Evolutionary conservation across 1,140 invertebrate genomes (phyloP), one percentile per base, ranked within the genome.

Genomic region (Helicoverpa zea): DNA sequence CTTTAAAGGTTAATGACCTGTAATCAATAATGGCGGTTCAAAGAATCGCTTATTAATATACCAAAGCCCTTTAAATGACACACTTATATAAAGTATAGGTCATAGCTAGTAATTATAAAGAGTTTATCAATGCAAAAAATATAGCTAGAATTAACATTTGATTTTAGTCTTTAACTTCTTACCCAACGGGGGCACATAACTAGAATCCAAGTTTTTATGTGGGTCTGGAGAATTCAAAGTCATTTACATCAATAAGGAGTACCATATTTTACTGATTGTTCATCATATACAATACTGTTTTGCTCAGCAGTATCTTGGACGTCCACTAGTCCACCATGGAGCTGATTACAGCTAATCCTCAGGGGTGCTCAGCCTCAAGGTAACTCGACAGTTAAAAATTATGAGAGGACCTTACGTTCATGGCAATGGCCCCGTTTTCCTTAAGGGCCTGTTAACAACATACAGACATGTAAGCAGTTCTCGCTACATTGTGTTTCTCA

Each of bases 381-480:
- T 74, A 74, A 49, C 35, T 49, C 16, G 43, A 75, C 54, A 16
- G 49, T 73, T 61, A 61, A 63, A 76, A 70, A 18, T 61, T 63
- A 76, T 43, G 58, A 76, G 43, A 56, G 47, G 51, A 76, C 63
- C 29, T 14, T 49, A 61, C 72, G n/a, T 23, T 58, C 73, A 14
- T 47, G 23, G 12, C 16, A 76, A 43, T 76, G 73, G 63, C 58
- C 35, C 73, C 73, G 56, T 51, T 76, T 76, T 76, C 73, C 73
- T 76, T 76, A 76, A 76, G 59, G 43, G 56, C 16, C 73, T 76
- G 56, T 76, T 76, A 76, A 76, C 73, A 76, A 76, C 35, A 29
- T 76, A 76, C 51, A 16, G 73, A 63, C 58, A 76, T 63, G 51
- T 29, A 61, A 76, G 58, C 73, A 63, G 56, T 76, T 76, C 16